Percentiles rank a stretch among this genome's conserved stretches.
These are phyloP conservation scores for Ammodytes marinus DNA, from an alignment of 2,113 vertebrate genomes.

Conservation along the genomic window DNA sequence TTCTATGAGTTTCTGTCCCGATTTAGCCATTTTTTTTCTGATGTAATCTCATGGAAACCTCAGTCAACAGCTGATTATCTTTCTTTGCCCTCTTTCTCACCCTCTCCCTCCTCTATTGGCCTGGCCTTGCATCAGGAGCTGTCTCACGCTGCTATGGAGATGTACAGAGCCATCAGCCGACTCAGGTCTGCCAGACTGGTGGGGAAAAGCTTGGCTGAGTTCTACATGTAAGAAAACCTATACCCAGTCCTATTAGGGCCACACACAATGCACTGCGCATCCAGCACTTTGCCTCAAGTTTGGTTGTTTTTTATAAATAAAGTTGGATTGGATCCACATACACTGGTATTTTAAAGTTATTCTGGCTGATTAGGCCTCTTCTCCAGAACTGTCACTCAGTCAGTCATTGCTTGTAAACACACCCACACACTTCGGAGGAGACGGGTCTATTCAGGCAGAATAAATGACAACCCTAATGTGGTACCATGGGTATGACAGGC, in stretches of 20 bases:
- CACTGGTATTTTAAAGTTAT: background rate
- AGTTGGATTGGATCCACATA: background rate
- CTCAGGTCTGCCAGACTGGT: slow-evolving; percentile 92
- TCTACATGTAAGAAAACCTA: slow-evolving; percentile 91
- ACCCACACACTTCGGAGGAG: background rate
- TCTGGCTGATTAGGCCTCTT: slow-evolving; percentile 10
- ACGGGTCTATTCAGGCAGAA: background rate
- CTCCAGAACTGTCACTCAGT: slow-evolving; percentile 8
- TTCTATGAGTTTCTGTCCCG: slow-evolving; percentile 10
- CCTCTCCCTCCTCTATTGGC: background rate
- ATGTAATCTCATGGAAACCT: slow-evolving; percentile 30
- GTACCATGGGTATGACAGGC: background rate
- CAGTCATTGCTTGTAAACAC: background rate
- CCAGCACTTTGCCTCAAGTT: background rate
- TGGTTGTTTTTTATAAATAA: too few relatives aligned
- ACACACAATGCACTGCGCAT: background rate
- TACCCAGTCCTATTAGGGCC: background rate
- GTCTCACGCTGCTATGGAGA: slow-evolving; percentile 95
- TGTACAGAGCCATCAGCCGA: slow-evolving; percentile 93
- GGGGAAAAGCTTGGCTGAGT: slow-evolving; percentile 97
- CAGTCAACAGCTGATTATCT: slow-evolving; percentile 23
- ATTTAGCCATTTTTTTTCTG: background rate
- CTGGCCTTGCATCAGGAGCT: slow-evolving; percentile 87
- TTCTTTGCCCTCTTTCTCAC: slow-evolving; percentile 8
- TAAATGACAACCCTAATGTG: background rate